A percentile compares a stretch with the other conserved stretches of the same genome.
phyloP scores from a whole-genome alignment of 2,797 vertebrate species.

The Rhincodon typus region DNA sequence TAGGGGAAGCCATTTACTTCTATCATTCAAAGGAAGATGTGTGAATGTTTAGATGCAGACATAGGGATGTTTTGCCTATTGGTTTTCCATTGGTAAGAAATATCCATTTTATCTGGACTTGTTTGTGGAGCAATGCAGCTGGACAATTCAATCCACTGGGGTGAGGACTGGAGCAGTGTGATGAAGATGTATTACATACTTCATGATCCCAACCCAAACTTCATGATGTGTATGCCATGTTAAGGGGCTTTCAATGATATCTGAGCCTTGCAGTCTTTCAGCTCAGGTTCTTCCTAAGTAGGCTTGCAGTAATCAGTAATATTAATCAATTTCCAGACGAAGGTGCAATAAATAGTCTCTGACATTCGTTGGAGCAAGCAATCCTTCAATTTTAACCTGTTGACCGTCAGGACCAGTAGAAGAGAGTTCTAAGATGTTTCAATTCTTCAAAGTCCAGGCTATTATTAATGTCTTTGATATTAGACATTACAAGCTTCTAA shows the following conservation, averaged over 20 bases:
- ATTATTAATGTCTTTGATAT: background rate
- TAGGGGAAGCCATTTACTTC: too few relatives aligned
- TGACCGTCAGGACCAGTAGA: background rate
- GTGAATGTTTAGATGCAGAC: too few relatives aligned
- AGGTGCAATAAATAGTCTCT: background rate
- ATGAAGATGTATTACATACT: too few relatives aligned
- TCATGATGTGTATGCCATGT: background rate
- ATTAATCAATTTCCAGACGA: background rate
- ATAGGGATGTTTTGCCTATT: too few relatives aligned
- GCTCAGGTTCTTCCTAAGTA: background rate
- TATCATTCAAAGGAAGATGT: too few relatives aligned
- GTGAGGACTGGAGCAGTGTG: too few relatives aligned
- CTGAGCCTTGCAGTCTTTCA: background rate
- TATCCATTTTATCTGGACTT: too few relatives aligned
- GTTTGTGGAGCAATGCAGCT: too few relatives aligned
- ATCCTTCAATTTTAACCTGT: background rate
- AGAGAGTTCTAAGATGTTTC: too few relatives aligned
- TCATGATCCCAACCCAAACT: background rate
- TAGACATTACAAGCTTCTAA: background rate
- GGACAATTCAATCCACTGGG: too few relatives aligned
- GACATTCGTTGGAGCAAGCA: background rate
- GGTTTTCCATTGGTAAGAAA: too few relatives aligned
- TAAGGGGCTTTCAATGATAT: background rate
- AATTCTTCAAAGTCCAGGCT: background rate
- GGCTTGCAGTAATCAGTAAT: too few relatives aligned